phyloP scores from a whole-genome alignment of 1,140 invertebrate species.

The Scylla paramamosain region DNA sequence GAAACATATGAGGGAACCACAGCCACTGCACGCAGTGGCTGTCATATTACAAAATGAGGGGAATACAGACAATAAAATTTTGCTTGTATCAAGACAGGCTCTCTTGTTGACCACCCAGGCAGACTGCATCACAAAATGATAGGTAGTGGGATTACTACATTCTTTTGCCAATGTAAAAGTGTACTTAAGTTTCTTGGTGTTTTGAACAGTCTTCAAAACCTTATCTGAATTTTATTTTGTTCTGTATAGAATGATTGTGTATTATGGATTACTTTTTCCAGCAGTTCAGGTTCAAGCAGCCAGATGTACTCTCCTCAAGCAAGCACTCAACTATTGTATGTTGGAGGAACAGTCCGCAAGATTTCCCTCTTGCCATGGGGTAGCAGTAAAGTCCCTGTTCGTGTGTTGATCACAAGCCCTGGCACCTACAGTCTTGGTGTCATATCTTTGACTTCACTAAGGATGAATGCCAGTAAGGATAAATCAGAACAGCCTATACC shows the following conservation, averaged over 20 bases:
- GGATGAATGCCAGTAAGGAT: conserved; percentile 30
- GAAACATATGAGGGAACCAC: too few species aligned
- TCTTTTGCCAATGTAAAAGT: too few species aligned
- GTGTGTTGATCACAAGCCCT: conserved; percentile 60
- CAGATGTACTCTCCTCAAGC: conserved; percentile 69
- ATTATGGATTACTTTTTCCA: conserved; percentile 33
- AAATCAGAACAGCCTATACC: conserved; percentile 54
- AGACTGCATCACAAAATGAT: too few species aligned
- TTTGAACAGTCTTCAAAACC: not conserved
- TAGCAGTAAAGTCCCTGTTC: conserved; percentile 56
- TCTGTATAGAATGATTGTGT: not conserved
- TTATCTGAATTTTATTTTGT: not conserved
- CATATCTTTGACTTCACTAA: conserved; percentile 58
- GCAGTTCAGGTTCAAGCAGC: conserved; percentile 43
- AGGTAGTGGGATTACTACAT: too few species aligned
- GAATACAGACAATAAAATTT: too few species aligned
- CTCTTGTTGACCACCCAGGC: not conserved
- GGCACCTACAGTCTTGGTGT: conserved; percentile 63
- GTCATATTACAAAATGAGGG: too few species aligned
- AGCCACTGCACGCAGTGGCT: too few species aligned
- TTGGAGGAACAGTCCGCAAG: conserved; percentile 63
- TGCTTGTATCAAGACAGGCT: not conserved
- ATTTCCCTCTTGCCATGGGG: conserved; percentile 56
- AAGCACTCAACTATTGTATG: conserved; percentile 60
- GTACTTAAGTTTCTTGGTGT: too few species aligned